A percentile compares a stretch with the other conserved stretches of the same genome.
Evolutionary conservation across 2,113 vertebrate genomes (phyloP).

Genomic region (Lethenteron reissneri): DNA sequence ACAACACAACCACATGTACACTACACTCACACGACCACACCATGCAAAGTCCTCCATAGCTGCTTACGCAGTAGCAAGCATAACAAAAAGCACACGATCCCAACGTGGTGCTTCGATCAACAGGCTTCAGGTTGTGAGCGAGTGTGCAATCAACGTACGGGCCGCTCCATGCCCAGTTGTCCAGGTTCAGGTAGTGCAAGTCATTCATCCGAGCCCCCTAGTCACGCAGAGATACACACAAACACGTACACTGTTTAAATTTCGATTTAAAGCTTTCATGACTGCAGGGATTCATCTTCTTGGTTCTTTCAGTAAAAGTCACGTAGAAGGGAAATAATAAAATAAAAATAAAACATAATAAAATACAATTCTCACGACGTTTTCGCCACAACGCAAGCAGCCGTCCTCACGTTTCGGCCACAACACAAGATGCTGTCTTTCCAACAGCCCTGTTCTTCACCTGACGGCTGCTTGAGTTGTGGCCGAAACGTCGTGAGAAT

Average conservation of each 20-base stretch:
- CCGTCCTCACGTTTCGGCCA: too few relatives aligned
- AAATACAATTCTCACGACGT: too few relatives aligned
- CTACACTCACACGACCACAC: neutral
- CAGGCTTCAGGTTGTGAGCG: neutral
- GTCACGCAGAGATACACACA: conserved; percentile 15
- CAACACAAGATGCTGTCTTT: too few relatives aligned
- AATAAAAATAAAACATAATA: too few relatives aligned
- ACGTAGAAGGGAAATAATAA: too few relatives aligned
- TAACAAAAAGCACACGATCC: neutral
- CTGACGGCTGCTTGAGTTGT: too few relatives aligned
- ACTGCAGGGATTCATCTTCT: too few relatives aligned
- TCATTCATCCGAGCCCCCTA: conserved; percentile 77
- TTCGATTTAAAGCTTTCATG: neutral
- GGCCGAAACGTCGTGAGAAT: too few relatives aligned
- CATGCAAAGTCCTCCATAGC: neutral
- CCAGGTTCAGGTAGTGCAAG: conserved; percentile 63
- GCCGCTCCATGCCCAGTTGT: conserved; percentile 81
- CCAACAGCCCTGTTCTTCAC: too few relatives aligned
- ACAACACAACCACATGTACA: conserved; percentile 4
- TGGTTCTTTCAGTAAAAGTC: too few relatives aligned
- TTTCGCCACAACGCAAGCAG: too few relatives aligned
- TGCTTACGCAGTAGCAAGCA: neutral
- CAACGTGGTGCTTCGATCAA: neutral
- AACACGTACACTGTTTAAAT: neutral
- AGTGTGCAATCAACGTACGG: conserved; percentile 31